A percentile compares a stretch with the other conserved stretches of the same genome.
These are phyloP conservation scores for Sicus ferrugineus DNA, from an alignment of 2,888 invertebrate species.

Conservation along the genomic window DNA sequence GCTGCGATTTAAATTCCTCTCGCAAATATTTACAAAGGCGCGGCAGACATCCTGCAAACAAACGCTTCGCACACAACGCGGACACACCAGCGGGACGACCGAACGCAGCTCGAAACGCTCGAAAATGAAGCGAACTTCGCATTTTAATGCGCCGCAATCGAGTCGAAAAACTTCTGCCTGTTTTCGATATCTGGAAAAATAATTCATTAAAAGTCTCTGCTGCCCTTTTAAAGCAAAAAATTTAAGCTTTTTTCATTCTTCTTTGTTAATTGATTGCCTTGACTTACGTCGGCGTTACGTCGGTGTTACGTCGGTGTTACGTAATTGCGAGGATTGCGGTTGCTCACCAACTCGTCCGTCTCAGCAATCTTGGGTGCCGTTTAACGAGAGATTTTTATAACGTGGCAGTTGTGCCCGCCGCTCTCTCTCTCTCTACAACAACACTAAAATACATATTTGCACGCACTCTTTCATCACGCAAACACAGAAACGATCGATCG, in stretches of 20 bases:
- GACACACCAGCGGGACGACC: background rate
- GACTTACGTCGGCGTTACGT: too few species aligned
- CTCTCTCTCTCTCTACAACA: background rate
- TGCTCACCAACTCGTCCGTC: too few species aligned
- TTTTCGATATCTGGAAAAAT: too few species aligned
- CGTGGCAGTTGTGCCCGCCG: background rate
- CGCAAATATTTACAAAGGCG: constrained; percentile 23
- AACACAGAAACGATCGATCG: background rate
- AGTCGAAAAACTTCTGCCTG: too few species aligned
- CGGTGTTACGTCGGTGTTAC: too few species aligned
- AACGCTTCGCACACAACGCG: background rate
- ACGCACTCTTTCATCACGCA: background rate
- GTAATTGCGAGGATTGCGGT: background rate
- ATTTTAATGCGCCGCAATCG: too few species aligned
- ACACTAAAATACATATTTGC: background rate
- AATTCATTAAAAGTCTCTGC: too few species aligned
- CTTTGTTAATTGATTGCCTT: too few species aligned
- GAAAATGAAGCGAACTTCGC: background rate
- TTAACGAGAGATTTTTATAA: constrained; percentile 15
- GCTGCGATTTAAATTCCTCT: constrained; percentile 17
- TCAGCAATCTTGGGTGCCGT: constrained; percentile 15
- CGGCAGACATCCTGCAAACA: constrained; percentile 22
- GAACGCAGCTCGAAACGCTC: background rate
- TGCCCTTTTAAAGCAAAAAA: too few species aligned
- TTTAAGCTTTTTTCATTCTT: too few species aligned